phyloP scores from a whole-genome alignment of 37 sponge, comb jelly and placozoan species.

The Aphrocallistes beatrix region DNA sequence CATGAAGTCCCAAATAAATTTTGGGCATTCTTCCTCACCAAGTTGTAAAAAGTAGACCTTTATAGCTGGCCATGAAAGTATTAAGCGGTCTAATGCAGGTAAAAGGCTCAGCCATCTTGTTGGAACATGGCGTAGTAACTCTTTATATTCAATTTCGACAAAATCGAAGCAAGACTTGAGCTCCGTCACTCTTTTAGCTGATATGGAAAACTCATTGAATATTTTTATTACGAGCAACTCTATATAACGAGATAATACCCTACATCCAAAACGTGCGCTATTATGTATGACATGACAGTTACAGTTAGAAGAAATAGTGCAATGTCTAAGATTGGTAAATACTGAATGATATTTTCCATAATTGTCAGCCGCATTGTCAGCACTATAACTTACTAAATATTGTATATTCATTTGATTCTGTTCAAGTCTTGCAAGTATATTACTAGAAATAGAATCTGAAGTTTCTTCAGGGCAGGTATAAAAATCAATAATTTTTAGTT shows the following conservation, averaged over 20 bases:
- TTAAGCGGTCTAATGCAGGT: neutral
- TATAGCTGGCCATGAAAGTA: constrained; percentile 11
- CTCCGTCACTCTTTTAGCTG: constrained; percentile 9
- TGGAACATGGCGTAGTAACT: constrained; percentile 5
- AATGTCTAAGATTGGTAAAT: constrained; percentile 3
- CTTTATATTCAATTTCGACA: neutral
- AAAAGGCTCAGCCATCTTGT: constrained; percentile 7
- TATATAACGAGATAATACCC: neutral
- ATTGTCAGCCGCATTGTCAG: neutral
- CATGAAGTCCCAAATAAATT: constrained; percentile 11
- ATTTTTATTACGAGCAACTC: constrained; percentile 18
- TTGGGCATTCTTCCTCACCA: constrained; percentile 15
- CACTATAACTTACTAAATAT: constrained; percentile 6
- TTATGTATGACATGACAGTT: constrained; percentile 6
- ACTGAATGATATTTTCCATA: constrained; percentile 6
- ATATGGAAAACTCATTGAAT: constrained; percentile 14
- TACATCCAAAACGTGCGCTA: constrained; percentile 14
- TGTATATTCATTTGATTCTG: constrained; percentile 18
- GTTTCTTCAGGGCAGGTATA: too few relatives aligned
- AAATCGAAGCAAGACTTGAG: neutral
- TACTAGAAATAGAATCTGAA: too few relatives aligned
- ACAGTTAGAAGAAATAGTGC: neutral
- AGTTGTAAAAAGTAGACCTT: constrained; percentile 16
- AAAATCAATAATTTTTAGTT: too few relatives aligned
- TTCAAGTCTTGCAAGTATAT: constrained; percentile 11